A percentile compares a stretch with the other conserved stretches of the same genome.
Conservation (phyloP, 1,140 invertebrate species). For the Dermatophagoides farinae region DNA sequence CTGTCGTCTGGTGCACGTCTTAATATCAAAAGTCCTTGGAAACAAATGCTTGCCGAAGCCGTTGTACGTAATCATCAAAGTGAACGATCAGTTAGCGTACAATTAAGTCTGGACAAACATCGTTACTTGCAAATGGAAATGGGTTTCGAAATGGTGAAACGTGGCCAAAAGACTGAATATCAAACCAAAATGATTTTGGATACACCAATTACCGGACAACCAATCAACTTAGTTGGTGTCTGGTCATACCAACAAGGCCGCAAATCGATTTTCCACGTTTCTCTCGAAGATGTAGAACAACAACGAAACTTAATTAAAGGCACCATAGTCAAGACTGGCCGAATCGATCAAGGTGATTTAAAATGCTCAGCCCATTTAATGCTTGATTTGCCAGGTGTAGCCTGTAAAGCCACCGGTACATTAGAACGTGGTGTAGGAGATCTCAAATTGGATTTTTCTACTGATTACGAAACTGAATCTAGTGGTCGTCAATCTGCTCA, state of each 20-base stretch:
- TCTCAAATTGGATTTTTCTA: not conserved
- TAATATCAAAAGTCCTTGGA: slow-evolving; percentile 1
- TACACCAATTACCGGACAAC: not conserved
- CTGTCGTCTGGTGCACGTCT: not conserved
- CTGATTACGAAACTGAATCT: not conserved
- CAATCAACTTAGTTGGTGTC: not conserved
- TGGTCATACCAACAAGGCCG: not conserved
- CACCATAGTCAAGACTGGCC: not conserved
- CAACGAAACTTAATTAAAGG: slow-evolving; percentile 2
- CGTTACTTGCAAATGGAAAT: not conserved
- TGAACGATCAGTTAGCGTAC: not conserved
- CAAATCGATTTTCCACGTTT: not conserved
- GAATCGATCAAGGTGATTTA: not conserved
- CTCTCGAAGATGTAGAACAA: not conserved
- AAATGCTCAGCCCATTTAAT: not conserved
- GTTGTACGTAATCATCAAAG: not conserved
- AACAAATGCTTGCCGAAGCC: not conserved
- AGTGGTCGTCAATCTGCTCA: not conserved
- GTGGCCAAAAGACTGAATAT: slow-evolving; percentile 8
- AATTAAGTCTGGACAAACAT: not conserved
- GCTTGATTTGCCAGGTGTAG: not conserved
- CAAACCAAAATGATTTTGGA: not conserved
- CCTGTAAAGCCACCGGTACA: not conserved
- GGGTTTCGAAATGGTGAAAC: not conserved
- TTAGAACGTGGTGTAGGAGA: not conserved